These are phyloP conservation scores for Gonioctena quinquepunctata DNA, from an alignment of 1,140 invertebrate genomes.

Conservation along the genomic window DNA sequence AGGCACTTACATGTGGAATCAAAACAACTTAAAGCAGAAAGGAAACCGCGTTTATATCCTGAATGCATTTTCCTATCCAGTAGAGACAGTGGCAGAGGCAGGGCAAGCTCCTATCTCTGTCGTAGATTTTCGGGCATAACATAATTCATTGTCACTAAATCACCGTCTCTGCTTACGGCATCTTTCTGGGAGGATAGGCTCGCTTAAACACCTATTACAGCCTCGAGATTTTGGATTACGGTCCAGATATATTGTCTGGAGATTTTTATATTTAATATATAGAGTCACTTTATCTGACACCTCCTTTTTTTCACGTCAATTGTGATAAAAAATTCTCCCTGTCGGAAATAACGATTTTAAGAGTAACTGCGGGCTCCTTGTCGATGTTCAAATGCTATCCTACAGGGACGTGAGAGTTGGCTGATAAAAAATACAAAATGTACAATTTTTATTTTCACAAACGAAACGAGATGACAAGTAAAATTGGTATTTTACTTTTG, in stretches of 20 bases:
- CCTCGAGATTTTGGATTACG: neutral
- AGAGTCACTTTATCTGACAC: neutral
- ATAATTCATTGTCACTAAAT: conserved; percentile 5
- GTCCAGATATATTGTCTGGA: neutral
- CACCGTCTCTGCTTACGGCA: conserved; percentile 5
- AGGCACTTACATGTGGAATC: no score
- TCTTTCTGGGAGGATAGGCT: conserved; percentile 6
- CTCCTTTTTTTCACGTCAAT: neutral
- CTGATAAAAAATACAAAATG: no score
- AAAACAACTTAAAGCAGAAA: no score
- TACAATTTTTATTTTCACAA: no score
- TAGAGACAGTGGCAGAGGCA: neutral
- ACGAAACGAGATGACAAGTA: no score
- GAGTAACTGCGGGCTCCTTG: no score
- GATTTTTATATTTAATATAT: conserved; percentile 2
- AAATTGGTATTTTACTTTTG: no score
- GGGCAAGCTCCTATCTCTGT: neutral
- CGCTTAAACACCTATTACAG: conserved; percentile 2
- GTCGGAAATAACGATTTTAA: no score
- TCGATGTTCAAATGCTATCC: no score
- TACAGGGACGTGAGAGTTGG: no score
- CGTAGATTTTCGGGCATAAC: neutral
- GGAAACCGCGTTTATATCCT: neutral
- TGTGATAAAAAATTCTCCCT: neutral
- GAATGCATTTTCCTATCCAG: neutral